A percentile compares a stretch with the other conserved stretches of the same genome.
Conservation (phyloP, 2,888 invertebrate genomes). For the Listrodromus nycthemerus region DNA sequence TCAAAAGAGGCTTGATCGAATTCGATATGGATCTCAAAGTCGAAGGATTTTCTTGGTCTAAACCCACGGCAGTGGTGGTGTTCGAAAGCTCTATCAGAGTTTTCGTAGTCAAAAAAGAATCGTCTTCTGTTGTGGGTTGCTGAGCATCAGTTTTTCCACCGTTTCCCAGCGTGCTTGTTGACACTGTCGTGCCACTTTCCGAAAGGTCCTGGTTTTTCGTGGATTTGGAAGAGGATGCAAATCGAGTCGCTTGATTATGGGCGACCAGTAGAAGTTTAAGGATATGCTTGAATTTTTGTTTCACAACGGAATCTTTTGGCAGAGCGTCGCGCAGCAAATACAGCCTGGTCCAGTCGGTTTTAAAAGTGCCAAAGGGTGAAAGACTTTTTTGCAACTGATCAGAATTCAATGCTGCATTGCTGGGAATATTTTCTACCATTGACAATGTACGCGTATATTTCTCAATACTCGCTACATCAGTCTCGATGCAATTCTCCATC, state of each 20-base stretch:
- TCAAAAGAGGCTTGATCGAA: not conserved
- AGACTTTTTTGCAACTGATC: conserved; percentile 49
- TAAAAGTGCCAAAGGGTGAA: conserved; percentile 73
- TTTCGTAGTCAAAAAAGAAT: not conserved
- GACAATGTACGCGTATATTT: conserved; percentile 55
- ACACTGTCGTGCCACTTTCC: not conserved
- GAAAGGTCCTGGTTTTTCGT: not conserved
- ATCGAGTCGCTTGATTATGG: conserved; percentile 55
- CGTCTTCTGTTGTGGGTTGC: not conserved
- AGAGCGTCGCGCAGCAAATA: conserved; percentile 69
- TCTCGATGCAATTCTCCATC: conserved; percentile 57
- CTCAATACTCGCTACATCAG: conserved; percentile 65
- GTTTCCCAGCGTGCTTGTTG: not conserved
- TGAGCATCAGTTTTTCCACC: not conserved
- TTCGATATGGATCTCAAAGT: not conserved
- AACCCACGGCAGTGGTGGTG: not conserved
- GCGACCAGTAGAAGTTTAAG: conserved; percentile 71
- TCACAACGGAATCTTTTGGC: conserved; percentile 69
- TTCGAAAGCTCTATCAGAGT: not conserved
- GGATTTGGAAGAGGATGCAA: not conserved
- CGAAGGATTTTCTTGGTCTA: not conserved
- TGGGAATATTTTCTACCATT: conserved; percentile 53
- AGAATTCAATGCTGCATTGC: conserved; percentile 64
- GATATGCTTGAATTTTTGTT: conserved; percentile 70
- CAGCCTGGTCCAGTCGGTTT: conserved; percentile 75